Percentiles rank a stretch among this genome's conserved stretches.
Conservation (phyloP, 2,888 invertebrate species). For the Marronus borbonicus region DNA sequence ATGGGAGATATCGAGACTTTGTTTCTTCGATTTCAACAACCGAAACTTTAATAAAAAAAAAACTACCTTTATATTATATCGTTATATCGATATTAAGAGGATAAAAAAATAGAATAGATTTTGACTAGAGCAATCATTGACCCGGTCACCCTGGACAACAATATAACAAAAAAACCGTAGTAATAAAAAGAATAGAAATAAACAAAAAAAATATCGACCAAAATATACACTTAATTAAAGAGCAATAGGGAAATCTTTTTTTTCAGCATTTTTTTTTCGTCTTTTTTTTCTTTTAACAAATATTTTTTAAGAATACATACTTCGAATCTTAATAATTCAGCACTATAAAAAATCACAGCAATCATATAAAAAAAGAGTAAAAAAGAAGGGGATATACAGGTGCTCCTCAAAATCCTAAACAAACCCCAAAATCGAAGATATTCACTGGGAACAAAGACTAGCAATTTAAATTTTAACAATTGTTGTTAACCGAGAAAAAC, state of each 20-base stretch:
- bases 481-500: no score
- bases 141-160: conserved; percentile 42
- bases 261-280: conserved; percentile 14
- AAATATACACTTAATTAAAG: conserved; percentile 37
- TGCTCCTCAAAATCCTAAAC: no score
- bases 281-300: conserved; percentile 29
- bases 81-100: conserved; percentile 24
- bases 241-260: conserved; percentile 21
- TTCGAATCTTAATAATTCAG: conserved; percentile 61
- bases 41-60: conserved; percentile 54
- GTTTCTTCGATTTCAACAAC: conserved; percentile 36
- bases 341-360: conserved; percentile 68
- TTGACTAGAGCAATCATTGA: conserved; percentile 55
- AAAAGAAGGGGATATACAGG: conserved; percentile 58
- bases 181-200: conserved; percentile 10
- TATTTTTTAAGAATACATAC: conserved; percentile 64
- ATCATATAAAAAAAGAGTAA: conserved; percentile 64
- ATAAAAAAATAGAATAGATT: conserved; percentile 53
- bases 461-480: no score
- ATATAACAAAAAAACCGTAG: conserved; percentile 19
- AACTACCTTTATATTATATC: conserved; percentile 49
- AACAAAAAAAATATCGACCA: conserved; percentile 42
- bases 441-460: no score
- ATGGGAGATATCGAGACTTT: conserved; percentile 70
- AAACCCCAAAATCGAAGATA: no score